Evolutionary conservation across 2,797 vertebrate genomes (phyloP).

Genomic region (Cuniculus paca): DNA sequence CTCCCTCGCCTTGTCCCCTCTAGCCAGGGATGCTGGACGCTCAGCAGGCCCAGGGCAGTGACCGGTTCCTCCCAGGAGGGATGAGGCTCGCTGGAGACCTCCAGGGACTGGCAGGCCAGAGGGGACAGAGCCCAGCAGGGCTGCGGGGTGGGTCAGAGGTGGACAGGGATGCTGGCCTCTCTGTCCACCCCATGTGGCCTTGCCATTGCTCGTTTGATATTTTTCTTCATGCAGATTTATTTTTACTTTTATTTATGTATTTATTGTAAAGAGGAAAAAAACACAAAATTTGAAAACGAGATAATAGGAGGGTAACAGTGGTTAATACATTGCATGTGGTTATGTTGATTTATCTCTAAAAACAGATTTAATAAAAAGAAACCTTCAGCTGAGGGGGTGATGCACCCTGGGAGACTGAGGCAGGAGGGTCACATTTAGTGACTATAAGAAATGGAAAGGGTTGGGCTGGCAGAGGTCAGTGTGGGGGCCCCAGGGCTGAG

Average conservation of each 20-base stretch:
- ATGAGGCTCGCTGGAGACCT: too few species aligned
- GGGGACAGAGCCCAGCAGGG: not conserved
- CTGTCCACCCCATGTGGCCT: not conserved
- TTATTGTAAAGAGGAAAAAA: too few species aligned
- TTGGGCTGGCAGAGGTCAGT: not conserved
- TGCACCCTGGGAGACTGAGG: not conserved
- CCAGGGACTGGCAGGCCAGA: too few species aligned
- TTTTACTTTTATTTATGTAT: not conserved
- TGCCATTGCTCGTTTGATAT: not conserved
- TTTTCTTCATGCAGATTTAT: not conserved
- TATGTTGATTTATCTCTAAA: not conserved
- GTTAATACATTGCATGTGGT: too few species aligned
- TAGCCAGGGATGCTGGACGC: too few species aligned
- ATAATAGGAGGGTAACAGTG: too few species aligned
- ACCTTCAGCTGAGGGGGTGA: not conserved
- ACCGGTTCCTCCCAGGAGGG: not conserved
- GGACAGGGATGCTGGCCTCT: not conserved
- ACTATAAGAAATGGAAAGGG: not conserved
- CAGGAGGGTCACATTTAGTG: not conserved
- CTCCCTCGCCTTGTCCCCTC: too few species aligned
- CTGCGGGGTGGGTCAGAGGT: not conserved
- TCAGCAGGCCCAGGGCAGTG: too few species aligned
- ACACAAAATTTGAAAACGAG: too few species aligned
- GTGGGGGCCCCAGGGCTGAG: not conserved
- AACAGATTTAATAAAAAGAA: not conserved